A percentile compares a stretch with the other conserved stretches of the same genome.
Evolutionary conservation across 2,113 vertebrate species (phyloP).

Genomic region (Mormyrus lacerda): DNA sequence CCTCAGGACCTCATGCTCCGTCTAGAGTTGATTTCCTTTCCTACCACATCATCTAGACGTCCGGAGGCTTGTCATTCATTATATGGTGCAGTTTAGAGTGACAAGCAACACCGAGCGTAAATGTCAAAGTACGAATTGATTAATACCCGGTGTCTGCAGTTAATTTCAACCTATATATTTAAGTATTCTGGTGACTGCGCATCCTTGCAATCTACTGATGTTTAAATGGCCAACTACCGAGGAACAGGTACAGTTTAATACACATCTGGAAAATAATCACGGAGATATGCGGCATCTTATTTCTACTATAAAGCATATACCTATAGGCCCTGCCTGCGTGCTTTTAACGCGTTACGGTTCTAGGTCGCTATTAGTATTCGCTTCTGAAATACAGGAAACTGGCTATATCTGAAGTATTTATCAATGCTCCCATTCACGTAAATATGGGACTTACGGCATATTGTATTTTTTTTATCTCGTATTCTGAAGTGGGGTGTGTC

Average conservation of each 20-base stretch:
- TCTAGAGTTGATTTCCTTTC: background rate
- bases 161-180: background rate
- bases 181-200: background rate
- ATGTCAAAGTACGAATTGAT: background rate
- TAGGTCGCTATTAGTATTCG: background rate
- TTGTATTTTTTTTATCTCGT: background rate
- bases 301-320: background rate
- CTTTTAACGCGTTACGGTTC: background rate
- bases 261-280: background rate
- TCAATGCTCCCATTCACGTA: background rate
- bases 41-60: background rate
- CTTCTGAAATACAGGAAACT: background rate
- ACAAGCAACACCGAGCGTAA: background rate
- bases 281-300: background rate
- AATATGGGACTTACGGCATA: background rate
- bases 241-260: background rate
- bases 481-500: background rate
- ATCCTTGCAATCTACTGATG: background rate
- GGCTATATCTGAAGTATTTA: background rate
- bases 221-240: background rate
- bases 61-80: background rate
- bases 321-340: background rate
- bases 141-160: background rate
- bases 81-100: background rate
- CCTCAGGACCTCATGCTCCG: background rate